Evolutionary conservation across 2,797 vertebrate species (phyloP), one percentile per base, ranked within the genome.

Genomic region (Chiroxiphia lanceolata): DNA sequence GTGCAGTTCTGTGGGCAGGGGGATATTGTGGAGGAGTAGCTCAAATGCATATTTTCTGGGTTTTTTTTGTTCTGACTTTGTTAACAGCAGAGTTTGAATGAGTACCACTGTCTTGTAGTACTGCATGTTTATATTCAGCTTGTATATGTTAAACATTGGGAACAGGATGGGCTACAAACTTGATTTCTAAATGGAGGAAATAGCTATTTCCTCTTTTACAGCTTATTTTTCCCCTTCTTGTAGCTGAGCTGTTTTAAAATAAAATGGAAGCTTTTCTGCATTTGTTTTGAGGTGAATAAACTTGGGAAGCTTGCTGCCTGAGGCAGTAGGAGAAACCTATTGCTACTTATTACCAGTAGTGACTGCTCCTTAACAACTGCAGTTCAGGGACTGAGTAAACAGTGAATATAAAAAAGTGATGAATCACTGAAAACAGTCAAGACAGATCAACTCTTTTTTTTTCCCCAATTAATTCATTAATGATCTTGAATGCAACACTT

Each of bases 101-200:
- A 72, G 16, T 21, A 31, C 9, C 4, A 0, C 25, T 88, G 47
- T 20, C 9, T 22, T 42, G 16, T 61, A 61, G n/a, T 51, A 44
- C 7, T 23, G 36, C 40, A 31, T 27, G 12, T 42, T 87, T 63
- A 6, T 54, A 14, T 5, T 91, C n/a, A 6, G 7, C 59, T 60
- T 47, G 6, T 38, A 1, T 57, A 1, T 31, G 9, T 75, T 60
- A 72, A 76, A 96, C 87, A 67, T 11, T 11, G 23, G 25, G 27
- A 92, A 54, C 2, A 16, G 9, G 13, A 29, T 36, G 16, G 4
- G 82, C 10, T 67, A 12, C 14, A 72, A 75, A 33, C 12, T 6
- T 27, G 19, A 36, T 67, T 93, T 82, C 64, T 70, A 76, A 63
- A 70, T 31, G 48, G 51, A 68, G 50, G 61, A 94, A 85, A 38